Evolutionary conservation across 2,888 invertebrate genomes (phyloP).

Genomic region (Sinodicranocentrus sp.): DNA sequence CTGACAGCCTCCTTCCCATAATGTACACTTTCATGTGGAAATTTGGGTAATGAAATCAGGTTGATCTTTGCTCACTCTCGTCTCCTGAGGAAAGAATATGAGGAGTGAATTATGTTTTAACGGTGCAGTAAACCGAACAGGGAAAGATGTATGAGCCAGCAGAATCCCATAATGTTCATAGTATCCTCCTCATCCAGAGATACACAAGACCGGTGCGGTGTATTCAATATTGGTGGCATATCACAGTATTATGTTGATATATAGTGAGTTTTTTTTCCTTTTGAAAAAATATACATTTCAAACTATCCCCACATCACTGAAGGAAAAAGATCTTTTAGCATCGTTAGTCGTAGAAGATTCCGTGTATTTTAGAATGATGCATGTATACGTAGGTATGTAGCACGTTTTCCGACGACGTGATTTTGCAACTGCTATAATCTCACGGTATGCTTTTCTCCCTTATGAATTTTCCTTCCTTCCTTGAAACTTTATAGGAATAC

Average conservation of each 20-base stretch:
- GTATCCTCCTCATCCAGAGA: no score
- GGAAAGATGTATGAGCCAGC: neutral
- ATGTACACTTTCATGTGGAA: neutral
- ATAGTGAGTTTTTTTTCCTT: no score
- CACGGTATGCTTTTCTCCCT: conserved; percentile 35
- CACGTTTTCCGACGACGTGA: no score
- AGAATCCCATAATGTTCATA: neutral
- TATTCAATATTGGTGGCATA: no score
- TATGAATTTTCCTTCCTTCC: neutral
- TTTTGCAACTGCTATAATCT: conserved; percentile 35
- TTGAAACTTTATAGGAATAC: neutral
- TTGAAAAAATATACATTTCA: no score
- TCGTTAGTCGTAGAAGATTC: no score
- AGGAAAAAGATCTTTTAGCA: no score
- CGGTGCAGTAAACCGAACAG: neutral
- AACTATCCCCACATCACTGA: no score
- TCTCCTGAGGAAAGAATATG: neutral
- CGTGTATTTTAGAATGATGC: no score
- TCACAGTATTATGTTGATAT: no score
- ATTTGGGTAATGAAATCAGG: conserved; percentile 36
- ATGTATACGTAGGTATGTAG: no score
- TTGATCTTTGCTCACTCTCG: conserved; percentile 7
- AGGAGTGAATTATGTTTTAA: conserved; percentile 16
- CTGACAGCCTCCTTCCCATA: neutral
- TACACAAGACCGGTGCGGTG: no score